Base-by-base conservation (phyloP, 1,140 invertebrate genomes). In the Panulirus ornatus region DNA sequence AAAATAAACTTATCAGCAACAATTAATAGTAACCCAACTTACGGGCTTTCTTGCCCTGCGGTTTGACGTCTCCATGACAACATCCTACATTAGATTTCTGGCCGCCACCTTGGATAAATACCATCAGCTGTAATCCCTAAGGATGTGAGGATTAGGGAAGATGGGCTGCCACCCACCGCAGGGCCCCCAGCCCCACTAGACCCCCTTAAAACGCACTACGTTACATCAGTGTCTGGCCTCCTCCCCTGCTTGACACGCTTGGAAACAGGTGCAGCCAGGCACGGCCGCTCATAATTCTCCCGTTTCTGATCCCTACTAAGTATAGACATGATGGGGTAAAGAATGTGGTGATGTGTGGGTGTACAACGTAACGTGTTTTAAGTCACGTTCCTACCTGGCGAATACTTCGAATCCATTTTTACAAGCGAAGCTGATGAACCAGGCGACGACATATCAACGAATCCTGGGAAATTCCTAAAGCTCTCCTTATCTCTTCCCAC, bases 371-470 rank as follows among this genome's bases (percentile, higher is more conserved):
- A 47, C 3, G 58, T 66, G 58, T 6, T 66, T 27, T 27, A 30
- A 66, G n/a, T 27, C 58, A 66, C 0, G 58, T 66, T 27, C 40
- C 30, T 78, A 78, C 75, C 75, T 78, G 75, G 75, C 8, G 75
- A 78, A 78, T 47, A 78, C 75, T 78, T 78, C 36, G 75, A 78
- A 44, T 78, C 75, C 75, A 78, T 78, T 47, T 78, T 44, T 47
- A 27, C 75, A 27, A 78, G 40, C 75, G 75, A 78, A 78, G 75
- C 42, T 42, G 75, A 44, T 2, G 75, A 78, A 27, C 40, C 75
- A 27, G 75, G 75, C 75, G 75, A 78, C 75, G 75, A 78, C 75
- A 47, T 78, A 27, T 78, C 75, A 16, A 78, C 40, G 5, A 78
- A 78, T 78, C 75, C 75, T 1, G 75, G 75, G 14, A 78, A 78